These are phyloP conservation scores for Apostichopus leukothele DNA, from an alignment of 53 echinoderm and acorn worm species.

Conservation along the genomic window DNA sequence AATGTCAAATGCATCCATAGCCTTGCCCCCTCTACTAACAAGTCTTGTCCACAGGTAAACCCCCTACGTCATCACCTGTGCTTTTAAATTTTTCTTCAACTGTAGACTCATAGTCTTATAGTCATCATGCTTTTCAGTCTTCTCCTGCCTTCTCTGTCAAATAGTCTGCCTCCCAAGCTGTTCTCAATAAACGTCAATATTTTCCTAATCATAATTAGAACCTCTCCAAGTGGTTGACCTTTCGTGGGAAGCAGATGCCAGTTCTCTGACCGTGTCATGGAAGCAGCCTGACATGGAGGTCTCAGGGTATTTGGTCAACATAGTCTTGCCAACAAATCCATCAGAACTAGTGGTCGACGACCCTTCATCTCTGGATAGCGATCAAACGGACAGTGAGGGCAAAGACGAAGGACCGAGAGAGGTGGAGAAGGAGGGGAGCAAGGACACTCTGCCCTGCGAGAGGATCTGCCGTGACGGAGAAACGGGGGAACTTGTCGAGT, in stretches of 20 bases:
- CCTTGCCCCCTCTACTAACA: too few relatives aligned
- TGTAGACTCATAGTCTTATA: too few relatives aligned
- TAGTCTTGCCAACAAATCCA: conserved; percentile 5
- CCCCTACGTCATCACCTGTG: too few relatives aligned
- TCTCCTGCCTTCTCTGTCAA: too few relatives aligned
- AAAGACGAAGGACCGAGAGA: background rate
- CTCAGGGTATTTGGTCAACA: conserved; percentile 58
- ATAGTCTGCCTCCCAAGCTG: background rate
- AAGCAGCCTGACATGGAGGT: conserved; percentile 59
- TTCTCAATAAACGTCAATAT: background rate
- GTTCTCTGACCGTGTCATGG: conserved; percentile 56
- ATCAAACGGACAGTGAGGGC: conserved; percentile 4
- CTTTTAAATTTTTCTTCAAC: too few relatives aligned
- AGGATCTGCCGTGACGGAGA: conserved; percentile 31
- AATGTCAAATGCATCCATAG: too few relatives aligned
- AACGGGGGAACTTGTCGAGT: conserved; percentile 20
- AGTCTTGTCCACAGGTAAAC: too few relatives aligned
- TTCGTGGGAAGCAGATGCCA: conserved; percentile 25
- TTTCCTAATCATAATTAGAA: background rate
- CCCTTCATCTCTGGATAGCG: background rate
- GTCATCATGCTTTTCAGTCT: too few relatives aligned
- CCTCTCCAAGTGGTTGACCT: conserved; percentile 18
- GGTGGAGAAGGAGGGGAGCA: background rate
- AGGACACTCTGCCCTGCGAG: background rate
- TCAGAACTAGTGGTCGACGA: background rate